A percentile compares a stretch with the other conserved stretches of the same genome.
phyloP scores from a whole-genome alignment of 2,113 vertebrate species.

The Ceratotherium simum region DNA sequence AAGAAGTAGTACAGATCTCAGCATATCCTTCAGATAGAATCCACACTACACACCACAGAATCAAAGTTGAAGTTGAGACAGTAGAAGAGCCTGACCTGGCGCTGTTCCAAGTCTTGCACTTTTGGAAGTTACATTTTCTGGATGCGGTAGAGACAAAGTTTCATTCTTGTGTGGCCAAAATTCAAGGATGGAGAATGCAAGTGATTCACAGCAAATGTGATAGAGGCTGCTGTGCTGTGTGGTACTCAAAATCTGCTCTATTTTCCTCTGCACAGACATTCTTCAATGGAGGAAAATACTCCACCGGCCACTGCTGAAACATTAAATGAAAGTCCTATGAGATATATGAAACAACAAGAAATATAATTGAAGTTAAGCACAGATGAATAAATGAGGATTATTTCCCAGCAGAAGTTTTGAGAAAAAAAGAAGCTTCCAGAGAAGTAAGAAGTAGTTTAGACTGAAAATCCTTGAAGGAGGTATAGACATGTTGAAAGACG shows the following conservation, averaged over 20 bases:
- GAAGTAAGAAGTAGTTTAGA: neutral
- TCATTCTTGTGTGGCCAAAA: neutral
- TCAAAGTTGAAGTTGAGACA: neutral
- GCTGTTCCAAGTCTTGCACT: neutral
- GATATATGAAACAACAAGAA: neutral
- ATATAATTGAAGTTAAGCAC: neutral
- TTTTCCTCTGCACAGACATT: neutral
- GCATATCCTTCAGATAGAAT: neutral
- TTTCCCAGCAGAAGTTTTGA: neutral
- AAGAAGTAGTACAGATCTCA: neutral
- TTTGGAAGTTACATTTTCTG: neutral
- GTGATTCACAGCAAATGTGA: neutral
- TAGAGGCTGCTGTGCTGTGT: too few relatives aligned
- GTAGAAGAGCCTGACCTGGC: neutral
- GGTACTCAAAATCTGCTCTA: neutral
- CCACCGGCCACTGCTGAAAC: neutral
- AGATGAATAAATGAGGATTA: neutral
- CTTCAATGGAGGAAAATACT: neutral
- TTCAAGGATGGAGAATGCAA: neutral
- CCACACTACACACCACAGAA: too few relatives aligned
- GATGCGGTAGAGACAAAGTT: neutral
- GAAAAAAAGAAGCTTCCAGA: neutral
- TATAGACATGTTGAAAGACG: neutral
- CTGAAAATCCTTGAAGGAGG: neutral
- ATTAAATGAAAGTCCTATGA: neutral